Percentiles rank a stretch among this genome's conserved stretches.
Conservation (phyloP, 53 echinoderm and acorn worm species). For the Zoroaster sp. region DNA sequence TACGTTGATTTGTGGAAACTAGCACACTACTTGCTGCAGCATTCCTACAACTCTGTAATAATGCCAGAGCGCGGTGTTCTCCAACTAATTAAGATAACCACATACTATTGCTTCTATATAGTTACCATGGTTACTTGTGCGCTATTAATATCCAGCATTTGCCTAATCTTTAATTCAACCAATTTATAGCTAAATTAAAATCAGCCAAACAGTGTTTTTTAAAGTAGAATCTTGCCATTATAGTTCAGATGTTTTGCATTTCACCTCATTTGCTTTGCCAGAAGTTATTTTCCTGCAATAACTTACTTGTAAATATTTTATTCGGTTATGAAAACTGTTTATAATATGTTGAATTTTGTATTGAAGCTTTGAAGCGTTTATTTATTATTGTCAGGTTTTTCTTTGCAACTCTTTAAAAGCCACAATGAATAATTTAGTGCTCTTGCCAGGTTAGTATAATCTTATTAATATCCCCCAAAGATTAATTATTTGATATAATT, state of each 20-base stretch:
- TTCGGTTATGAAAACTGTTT: neutral
- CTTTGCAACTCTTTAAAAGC: neutral
- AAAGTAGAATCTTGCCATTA: neutral
- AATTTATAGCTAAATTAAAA: neutral
- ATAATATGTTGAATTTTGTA: neutral
- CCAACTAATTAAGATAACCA: too few species aligned
- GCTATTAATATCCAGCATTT: neutral
- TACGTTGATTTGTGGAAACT: too few species aligned
- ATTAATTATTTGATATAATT: too few species aligned
- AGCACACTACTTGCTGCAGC: too few species aligned
- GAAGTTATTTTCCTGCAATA: slow-evolving; percentile 36
- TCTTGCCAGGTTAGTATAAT: neutral
- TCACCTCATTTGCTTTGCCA: neutral
- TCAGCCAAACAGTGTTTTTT: neutral
- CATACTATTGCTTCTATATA: too few species aligned
- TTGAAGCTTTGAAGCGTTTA: neutral
- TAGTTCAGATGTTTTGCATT: neutral
- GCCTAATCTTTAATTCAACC: neutral
- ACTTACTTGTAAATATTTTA: slow-evolving; percentile 35
- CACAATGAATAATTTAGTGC: neutral
- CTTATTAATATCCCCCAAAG: neutral
- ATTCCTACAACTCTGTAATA: too few species aligned
- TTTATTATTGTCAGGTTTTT: neutral
- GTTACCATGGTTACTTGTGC: too few species aligned
- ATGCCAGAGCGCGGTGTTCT: too few species aligned